Evolutionary conservation across 2,888 invertebrate genomes (phyloP), one percentile per base, ranked within the genome.

Genomic region (Meganola albula): DNA sequence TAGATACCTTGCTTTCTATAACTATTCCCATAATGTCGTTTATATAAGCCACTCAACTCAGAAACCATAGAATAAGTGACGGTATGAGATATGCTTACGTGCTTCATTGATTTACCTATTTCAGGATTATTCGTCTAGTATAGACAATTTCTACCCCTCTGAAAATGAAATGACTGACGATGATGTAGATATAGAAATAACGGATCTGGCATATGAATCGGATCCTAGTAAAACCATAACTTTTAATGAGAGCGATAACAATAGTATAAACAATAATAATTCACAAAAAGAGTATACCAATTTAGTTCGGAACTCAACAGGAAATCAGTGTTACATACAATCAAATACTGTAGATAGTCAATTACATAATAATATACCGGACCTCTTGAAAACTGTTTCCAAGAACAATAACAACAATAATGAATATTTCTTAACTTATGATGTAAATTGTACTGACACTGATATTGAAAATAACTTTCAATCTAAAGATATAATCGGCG

Each of bases 151-250:
- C 59, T 83, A 82, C 58, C 82, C 75, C 39, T 83, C 82, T n/a
- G 83, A 87, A 68, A 85, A 84, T 77, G 87, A 88, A 47, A 78
- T 85, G 69, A 83, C 83, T 32, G 78, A 83, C 42, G 84, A 87
- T 57, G 85, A 87, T 60, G 58, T 84, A 43, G 80, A 85, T 58
- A 52, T 75, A 61, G 79, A 87, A 44, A 74, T 76, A 20, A 68
- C 70, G 10, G 80, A 79, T 36, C 46, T 66, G 34, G 49, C 59
- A 6, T 67, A 64, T 47, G 71, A 77, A 39, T 41, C 58, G 18
- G 71, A 73, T 49, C 35, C 53, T 32, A 65, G 56, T 34, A 57
- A 64, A 34, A 65, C 59, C 46, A 50, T 42, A 42, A 53, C 42
- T 31, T 47, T 59, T 3, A 20, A 7, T 20, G n/a, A n/a, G n/a